Percentiles rank a stretch among this genome's conserved stretches.
Evolutionary conservation across 2,797 vertebrate genomes (phyloP).

Genomic region (Coendou prehensilis): DNA sequence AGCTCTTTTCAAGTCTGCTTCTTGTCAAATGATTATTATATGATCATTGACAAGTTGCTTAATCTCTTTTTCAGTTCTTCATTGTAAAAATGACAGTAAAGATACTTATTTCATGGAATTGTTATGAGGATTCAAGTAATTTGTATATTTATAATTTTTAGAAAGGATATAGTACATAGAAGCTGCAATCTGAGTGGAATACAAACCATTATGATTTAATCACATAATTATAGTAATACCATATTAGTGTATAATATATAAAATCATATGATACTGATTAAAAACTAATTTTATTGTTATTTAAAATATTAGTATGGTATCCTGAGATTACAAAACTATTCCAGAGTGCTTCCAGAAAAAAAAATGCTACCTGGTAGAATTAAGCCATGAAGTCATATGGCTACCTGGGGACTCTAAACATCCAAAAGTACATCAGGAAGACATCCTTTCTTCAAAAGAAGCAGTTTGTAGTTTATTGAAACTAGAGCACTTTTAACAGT

Average conservation of each 20-base stretch:
- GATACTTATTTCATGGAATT: not conserved
- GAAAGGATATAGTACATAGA: not conserved
- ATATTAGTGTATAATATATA: not conserved
- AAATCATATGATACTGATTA: not conserved
- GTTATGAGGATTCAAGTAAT: not conserved
- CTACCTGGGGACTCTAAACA: not conserved
- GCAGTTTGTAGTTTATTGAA: conserved; percentile 43
- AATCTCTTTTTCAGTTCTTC: not conserved
- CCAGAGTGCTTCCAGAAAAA: not conserved
- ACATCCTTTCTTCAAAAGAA: conserved; percentile 15
- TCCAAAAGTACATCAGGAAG: conserved; percentile 21
- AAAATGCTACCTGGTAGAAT: not conserved
- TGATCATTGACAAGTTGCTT: not conserved
- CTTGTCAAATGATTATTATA: not conserved
- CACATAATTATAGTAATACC: not conserved
- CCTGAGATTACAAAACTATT: not conserved
- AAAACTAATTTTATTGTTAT: conserved; percentile 18
- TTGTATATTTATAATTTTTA: not conserved
- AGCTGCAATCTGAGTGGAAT: not conserved
- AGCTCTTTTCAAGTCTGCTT: not conserved
- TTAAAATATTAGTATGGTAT: not conserved
- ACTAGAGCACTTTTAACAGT: conserved; percentile 26
- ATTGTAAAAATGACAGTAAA: not conserved
- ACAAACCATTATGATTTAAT: conserved; percentile 28
- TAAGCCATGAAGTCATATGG: not conserved